Conservation (phyloP, 2,113 vertebrate genomes). For the Ciconia maguari region DNA sequence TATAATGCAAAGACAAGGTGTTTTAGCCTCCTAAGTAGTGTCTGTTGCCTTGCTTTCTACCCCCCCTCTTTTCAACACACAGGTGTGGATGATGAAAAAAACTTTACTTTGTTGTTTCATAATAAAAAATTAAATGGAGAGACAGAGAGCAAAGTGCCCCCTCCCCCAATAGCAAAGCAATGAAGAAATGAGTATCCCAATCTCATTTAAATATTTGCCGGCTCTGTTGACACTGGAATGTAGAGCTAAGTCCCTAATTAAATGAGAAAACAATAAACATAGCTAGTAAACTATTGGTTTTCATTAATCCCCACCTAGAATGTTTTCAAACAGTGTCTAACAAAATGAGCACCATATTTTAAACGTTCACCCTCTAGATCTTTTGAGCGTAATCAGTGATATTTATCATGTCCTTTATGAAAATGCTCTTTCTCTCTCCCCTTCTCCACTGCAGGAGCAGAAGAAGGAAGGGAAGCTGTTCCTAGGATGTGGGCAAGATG, state of each 20-base stretch:
- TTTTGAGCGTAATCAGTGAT: not conserved
- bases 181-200: not conserved
- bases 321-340: not conserved
- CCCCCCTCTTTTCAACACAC: not conserved
- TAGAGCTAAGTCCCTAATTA: constrained; percentile 4
- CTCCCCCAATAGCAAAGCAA: not conserved
- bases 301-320: constrained; percentile 5
- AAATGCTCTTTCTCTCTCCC: not conserved
- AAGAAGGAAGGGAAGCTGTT: not conserved
- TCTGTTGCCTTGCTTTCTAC: not conserved
- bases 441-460: not conserved
- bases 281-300: constrained; percentile 3
- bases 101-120: not conserved
- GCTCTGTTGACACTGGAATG: not conserved
- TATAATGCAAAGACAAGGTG: not conserved
- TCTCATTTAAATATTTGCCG: constrained; percentile 2
- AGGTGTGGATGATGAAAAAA: not conserved
- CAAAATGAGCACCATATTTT: constrained; percentile 4
- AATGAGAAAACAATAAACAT: constrained; percentile 25
- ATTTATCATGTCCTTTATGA: not conserved
- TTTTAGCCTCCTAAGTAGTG: not conserved
- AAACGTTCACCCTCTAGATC: not conserved
- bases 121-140: not conserved
- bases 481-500: not conserved
- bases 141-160: not conserved